These are phyloP conservation scores for Latrodectus elegans DNA, from an alignment of 2,888 invertebrate genomes.

Conservation along the genomic window DNA sequence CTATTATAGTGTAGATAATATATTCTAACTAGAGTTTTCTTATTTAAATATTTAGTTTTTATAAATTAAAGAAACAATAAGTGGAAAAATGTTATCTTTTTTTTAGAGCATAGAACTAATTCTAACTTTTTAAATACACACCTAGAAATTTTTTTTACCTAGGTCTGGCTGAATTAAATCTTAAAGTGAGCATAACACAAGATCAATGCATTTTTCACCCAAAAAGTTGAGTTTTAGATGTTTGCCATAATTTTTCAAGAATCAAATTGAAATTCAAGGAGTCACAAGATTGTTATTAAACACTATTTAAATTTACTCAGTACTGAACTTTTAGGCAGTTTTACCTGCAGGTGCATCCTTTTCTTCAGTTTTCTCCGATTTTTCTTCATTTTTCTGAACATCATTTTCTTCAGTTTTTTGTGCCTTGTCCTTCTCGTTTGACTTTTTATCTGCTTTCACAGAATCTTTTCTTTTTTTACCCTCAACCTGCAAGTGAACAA, in stretches of 20 bases:
- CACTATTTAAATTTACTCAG: too few relatives aligned
- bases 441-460: constrained; percentile 56
- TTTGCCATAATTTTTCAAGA: neutral
- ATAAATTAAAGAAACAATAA: too few relatives aligned
- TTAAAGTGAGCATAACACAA: too few relatives aligned
- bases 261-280: neutral
- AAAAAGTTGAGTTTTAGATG: neutral
- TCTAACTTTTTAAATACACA: neutral
- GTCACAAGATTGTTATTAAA: neutral
- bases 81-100: too few relatives aligned
- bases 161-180: neutral
- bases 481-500: constrained; percentile 36
- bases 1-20: too few relatives aligned
- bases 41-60: too few relatives aligned
- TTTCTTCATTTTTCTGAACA: constrained; percentile 36
- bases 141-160: neutral
- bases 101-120: too few relatives aligned
- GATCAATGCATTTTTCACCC: neutral
- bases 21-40: too few relatives aligned
- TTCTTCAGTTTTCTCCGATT: constrained; percentile 31
- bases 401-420: constrained; percentile 31
- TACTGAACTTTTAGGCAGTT: too few relatives aligned
- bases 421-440: constrained; percentile 31
- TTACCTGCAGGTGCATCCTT: constrained; percentile 50
- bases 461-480: constrained; percentile 62